Evolutionary conservation across 2,888 invertebrate genomes (phyloP).

Genomic region (Pasiphila rectangulata): DNA sequence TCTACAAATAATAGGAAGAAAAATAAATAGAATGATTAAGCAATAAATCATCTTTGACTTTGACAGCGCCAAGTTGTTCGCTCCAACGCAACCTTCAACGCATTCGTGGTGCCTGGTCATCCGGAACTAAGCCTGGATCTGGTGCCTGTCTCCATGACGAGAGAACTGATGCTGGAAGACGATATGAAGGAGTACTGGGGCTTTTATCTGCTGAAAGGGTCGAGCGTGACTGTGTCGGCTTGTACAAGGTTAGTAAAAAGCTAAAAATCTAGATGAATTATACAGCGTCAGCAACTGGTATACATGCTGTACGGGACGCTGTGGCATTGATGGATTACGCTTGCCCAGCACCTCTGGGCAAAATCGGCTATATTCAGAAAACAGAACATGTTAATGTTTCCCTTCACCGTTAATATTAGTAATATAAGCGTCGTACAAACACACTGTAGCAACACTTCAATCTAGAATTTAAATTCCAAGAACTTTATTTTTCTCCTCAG

Average conservation of each 20-base stretch:
- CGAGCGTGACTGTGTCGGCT: constrained; percentile 86
- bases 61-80: constrained; percentile 85
- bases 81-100: constrained; percentile 88
- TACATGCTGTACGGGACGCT: too few species aligned
- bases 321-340: too few species aligned
- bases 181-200: constrained; percentile 93
- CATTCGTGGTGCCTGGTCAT: constrained; percentile 83
- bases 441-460: too few species aligned
- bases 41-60: constrained; percentile 11
- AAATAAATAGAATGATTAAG: too few species aligned
- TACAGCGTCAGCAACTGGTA: too few species aligned
- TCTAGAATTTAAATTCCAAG: too few species aligned
- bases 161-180: constrained; percentile 85
- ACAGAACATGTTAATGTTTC: too few species aligned
- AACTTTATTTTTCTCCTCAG: constrained; percentile 58
- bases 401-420: too few species aligned
- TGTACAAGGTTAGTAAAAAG: constrained; percentile 83
- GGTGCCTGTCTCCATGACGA: constrained; percentile 84
- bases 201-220: constrained; percentile 87
- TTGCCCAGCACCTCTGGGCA: too few species aligned
- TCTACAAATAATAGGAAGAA: too few species aligned
- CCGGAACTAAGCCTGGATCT: constrained; percentile 81
- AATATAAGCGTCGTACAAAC: too few species aligned
- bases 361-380: too few species aligned
- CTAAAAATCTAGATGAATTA: background rate